phyloP scores from a whole-genome alignment of 2,888 invertebrate genomes.

The Steinernema scapterisci region DNA sequence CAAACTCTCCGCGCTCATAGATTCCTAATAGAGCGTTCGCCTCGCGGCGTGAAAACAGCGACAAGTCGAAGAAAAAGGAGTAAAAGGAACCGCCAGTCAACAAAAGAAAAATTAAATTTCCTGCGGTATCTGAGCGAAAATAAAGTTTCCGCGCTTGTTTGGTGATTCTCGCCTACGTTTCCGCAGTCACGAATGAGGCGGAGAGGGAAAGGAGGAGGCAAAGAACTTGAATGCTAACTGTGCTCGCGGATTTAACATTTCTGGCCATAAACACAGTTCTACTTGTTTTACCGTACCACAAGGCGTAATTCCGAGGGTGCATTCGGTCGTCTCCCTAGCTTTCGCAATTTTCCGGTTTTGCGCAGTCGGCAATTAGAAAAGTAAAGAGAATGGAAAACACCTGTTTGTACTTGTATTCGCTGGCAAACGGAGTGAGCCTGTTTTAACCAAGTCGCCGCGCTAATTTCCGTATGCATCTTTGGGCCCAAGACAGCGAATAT shows the following conservation, averaged over 20 bases:
- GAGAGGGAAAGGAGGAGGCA: no score
- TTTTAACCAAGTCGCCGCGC: background rate
- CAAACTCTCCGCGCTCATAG: background rate
- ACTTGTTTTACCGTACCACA: background rate
- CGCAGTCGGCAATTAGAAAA: conserved; percentile 21
- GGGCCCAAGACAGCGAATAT: background rate
- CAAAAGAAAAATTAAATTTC: conserved; percentile 8
- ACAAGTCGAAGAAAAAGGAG: background rate
- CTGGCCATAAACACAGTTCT: background rate
- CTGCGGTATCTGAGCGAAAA: conserved; percentile 2
- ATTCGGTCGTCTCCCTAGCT: background rate
- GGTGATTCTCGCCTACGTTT: no score
- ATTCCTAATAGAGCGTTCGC: background rate
- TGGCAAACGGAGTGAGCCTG: background rate
- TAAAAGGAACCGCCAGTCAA: background rate
- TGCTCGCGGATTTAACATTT: background rate
- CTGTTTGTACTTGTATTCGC: background rate
- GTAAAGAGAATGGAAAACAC: conserved; percentile 10
- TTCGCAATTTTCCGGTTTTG: conserved; percentile 24
- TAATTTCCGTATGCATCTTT: background rate
- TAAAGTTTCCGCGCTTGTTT: background rate
- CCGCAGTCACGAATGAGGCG: no score
- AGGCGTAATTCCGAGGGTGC: conserved; percentile 5
- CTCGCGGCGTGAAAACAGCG: background rate
- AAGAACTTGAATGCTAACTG: no score